Evolutionary conservation across 2,888 invertebrate genomes (phyloP), one percentile per base, ranked within the genome.

Genomic region (Archaeoteleia sp.): DNA sequence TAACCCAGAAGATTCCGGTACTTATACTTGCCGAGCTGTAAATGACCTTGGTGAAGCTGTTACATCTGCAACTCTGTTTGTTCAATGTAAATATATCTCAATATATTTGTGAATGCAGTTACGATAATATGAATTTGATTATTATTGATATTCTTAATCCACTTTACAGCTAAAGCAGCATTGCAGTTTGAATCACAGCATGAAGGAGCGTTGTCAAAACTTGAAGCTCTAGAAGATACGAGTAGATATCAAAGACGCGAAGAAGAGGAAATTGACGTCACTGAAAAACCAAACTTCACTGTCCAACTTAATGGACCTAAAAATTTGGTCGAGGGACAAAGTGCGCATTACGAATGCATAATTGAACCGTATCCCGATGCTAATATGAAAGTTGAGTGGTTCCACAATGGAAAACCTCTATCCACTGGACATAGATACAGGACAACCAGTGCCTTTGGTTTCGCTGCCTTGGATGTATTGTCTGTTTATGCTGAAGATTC

Each of bases 401-500:
- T 94, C 87, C 95, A 95, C 79, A 96, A 98, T 84, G 96, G 95
- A 40, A 92, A 95, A 84, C 94, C 96, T 35, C 87, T 96, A 42
- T 92, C 92, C 77, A 93, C 93, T 67, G 95, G 95, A 54, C 96
- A 97, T 82, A 91, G 97, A 67, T 96, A 95, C 88, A 91, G 96
- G 80, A 97, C 97, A 40, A 93, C 96, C 40, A 95, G 94, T 80
- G 98, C 98, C 84, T 98, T 99, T 85, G 98, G 98, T 37, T 98
- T 97, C 86, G 96, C 97, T 57, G 95, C 98, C 48, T 89, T 99
- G 68, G 98, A 99, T 84, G 94, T 99, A 66, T 88, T 97, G 17
- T 94, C 95, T 32, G 96, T 96, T 1, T 95, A 96, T 78, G 93
- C 93, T 10, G 96, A 96, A 87, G 98, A 98, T 85, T 93, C 95